Evolutionary conservation across 2,888 invertebrate species (phyloP).

Genomic region (Girardia tigrina): DNA sequence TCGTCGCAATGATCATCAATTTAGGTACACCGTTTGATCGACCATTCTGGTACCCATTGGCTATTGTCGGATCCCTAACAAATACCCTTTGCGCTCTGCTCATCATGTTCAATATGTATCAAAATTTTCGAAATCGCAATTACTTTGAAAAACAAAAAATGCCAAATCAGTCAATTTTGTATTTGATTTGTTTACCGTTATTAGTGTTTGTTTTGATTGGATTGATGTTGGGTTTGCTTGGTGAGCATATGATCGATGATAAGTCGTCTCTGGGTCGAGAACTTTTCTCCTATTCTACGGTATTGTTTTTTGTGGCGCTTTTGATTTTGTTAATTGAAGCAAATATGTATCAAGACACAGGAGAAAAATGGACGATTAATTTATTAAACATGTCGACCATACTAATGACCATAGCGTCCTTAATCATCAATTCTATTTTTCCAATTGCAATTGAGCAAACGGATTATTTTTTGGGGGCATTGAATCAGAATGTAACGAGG

Average conservation of each 20-base stretch:
- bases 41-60: background rate
- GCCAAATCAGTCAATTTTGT: background rate
- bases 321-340: background rate
- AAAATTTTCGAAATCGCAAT: background rate
- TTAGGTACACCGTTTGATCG: background rate
- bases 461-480: background rate
- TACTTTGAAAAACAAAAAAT: background rate
- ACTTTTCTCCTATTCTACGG: background rate
- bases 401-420: background rate
- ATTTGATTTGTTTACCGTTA: background rate
- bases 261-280: background rate
- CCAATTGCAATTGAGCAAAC: background rate
- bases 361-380: background rate
- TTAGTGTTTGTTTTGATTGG: background rate
- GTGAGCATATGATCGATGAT: background rate
- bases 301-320: background rate
- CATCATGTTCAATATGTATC: background rate
- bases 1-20: background rate
- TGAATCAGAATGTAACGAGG: background rate
- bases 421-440: background rate
- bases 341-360: background rate
- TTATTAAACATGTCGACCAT: background rate
- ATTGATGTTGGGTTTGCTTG: background rate
- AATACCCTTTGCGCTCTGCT: background rate
- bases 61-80: background rate